Evolutionary conservation across 2,113 vertebrate genomes (phyloP).

Genomic region (Sander lucioperca): DNA sequence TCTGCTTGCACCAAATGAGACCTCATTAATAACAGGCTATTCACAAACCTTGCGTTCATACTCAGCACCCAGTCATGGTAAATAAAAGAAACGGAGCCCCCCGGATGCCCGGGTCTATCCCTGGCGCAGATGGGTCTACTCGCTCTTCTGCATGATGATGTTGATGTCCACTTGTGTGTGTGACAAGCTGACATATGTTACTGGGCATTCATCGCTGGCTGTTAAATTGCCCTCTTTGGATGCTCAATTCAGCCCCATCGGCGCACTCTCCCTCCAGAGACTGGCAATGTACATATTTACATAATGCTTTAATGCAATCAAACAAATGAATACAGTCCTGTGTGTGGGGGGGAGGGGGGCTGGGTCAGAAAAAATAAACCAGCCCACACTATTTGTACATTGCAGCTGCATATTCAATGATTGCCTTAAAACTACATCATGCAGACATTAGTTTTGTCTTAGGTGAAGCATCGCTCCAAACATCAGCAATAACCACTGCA

Average conservation of each 20-base stretch:
- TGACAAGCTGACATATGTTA: constrained; percentile 75
- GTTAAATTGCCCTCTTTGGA: constrained; percentile 69
- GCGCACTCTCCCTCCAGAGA: constrained; percentile 48
- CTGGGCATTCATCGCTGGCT: constrained; percentile 54
- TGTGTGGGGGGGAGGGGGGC: not conserved
- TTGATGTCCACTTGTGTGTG: constrained; percentile 65
- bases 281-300: constrained; percentile 72
- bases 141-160: constrained; percentile 60
- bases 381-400: not conserved
- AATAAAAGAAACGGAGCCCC: constrained; percentile 66
- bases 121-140: constrained; percentile 66
- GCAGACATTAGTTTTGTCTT: constrained; percentile 4
- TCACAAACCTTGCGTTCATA: constrained; percentile 67
- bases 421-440: constrained; percentile 1
- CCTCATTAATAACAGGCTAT: constrained; percentile 80
- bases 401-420: constrained; percentile 7
- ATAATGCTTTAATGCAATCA: constrained; percentile 66
- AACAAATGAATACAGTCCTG: constrained; percentile 62
- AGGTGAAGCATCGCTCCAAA: not conserved
- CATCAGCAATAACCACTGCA: not conserved
- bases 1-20: constrained; percentile 67
- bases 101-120: constrained; percentile 45
- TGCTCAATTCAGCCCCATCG: constrained; percentile 55
- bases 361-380: constrained; percentile 18
- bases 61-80: constrained; percentile 46